Conservation (phyloP, 2,113 vertebrate genomes). For the Prolemur simus region DNA sequence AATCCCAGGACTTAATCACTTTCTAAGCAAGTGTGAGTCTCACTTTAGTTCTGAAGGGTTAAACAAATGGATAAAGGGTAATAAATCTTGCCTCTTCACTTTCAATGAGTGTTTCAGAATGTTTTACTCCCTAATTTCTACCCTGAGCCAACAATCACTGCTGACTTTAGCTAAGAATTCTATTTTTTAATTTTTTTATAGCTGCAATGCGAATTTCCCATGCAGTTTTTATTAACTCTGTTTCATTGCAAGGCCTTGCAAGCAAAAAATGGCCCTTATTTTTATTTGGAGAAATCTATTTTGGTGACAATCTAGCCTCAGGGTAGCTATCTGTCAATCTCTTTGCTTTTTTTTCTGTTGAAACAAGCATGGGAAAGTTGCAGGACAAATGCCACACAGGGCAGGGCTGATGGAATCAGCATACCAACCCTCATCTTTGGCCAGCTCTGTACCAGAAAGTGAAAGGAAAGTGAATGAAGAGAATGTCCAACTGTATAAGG, state of each 20-base stretch:
- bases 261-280: slow-evolving; percentile 83
- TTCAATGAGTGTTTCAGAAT: slow-evolving; percentile 66
- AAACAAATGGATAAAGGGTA: slow-evolving; percentile 64
- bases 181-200: slow-evolving; percentile 79
- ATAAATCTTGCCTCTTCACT: slow-evolving; percentile 74
- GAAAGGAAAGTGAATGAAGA: background rate
- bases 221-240: slow-evolving; percentile 84
- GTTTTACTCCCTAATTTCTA: slow-evolving; percentile 73
- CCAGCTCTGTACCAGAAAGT: slow-evolving; percentile 25
- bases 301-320: slow-evolving; percentile 84
- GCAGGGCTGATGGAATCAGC: slow-evolving; percentile 61
- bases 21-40: slow-evolving; percentile 44
- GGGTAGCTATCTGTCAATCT: slow-evolving; percentile 84
- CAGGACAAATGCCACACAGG: slow-evolving; percentile 77
- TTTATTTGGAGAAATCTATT: slow-evolving; percentile 88
- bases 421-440: slow-evolving; percentile 47
- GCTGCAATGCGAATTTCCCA: slow-evolving; percentile 82
- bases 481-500: background rate
- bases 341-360: slow-evolving; percentile 77
- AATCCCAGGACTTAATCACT: background rate
- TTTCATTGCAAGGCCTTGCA: slow-evolving; percentile 80
- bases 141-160: slow-evolving; percentile 72
- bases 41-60: slow-evolving; percentile 67
- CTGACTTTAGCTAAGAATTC: slow-evolving; percentile 78
- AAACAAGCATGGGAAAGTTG: slow-evolving; percentile 84